Evolutionary conservation across 2,888 invertebrate species (phyloP), one percentile per base, ranked within the genome.

Genomic region (Drosophila nigricruria): DNA sequence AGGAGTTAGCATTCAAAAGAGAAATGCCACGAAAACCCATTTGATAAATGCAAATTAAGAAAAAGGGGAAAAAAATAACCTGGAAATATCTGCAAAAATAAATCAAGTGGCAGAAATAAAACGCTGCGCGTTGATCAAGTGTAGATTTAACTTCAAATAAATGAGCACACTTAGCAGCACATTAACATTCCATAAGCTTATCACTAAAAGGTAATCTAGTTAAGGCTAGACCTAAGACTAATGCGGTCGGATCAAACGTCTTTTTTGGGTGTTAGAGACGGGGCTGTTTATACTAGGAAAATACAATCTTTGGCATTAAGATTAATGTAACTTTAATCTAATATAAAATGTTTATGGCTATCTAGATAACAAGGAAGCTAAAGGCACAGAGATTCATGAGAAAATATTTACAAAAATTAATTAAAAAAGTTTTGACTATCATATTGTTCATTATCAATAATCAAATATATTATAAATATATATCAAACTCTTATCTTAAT

Each of bases 1-100:
- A 40, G 60, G 16, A 43, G 45, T 45, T n/a, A 14, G 57, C 54
- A 27, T 27, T 36, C 27, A 54, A 62, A 50, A 56, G 42, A 68
- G 52, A 76, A 74, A 67, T 70, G 72, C 57, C 60, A 68, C 67
- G 12, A 69, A 75, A 72, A 66, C 54, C 47, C 47, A 64, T 69
- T 69, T 54, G 12, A 56, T 20, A 60, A 47, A 72, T 77, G 78
- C 59, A 47, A 65, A 78, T 73, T 38, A 27, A n/a, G 14, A 36
- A 49, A 27, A 27, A 25, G 9, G 6, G 3, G 16, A 16, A 25
- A 3, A 1, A 9, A 45, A 20, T 2, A 12, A 43, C 23, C 43
- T 49, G 34, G 27, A 32, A 56, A 73, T 73, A 78, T 73, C 68
- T 58, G 6, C 5, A 2, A 16, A 49, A 45, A 64, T 79, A 79